A percentile compares a stretch with the other conserved stretches of the same genome.
phyloP scores from a whole-genome alignment of 35 echinoderm and acorn worm genomes.

The Chiridota heheva region DNA sequence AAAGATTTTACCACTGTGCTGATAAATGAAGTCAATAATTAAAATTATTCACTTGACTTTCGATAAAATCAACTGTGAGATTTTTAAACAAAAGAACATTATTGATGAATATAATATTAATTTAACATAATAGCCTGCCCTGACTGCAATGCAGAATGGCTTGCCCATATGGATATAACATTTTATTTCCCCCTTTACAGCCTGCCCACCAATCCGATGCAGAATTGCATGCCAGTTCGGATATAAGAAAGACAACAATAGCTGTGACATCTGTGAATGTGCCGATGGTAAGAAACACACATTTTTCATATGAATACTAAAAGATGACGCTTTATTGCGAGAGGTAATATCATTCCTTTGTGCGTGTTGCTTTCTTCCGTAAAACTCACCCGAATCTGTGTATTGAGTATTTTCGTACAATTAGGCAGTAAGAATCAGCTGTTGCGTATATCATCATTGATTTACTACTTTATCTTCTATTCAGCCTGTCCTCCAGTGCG shows the following conservation, averaged over 20 bases:
- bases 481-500: slow-evolving; percentile 16
- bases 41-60: too few species aligned
- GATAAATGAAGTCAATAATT: slow-evolving; percentile 47
- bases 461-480: background rate
- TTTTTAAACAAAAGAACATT: background rate
- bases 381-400: background rate
- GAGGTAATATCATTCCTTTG: slow-evolving; percentile 10
- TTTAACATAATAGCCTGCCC: background rate
- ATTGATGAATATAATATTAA: background rate
- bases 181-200: background rate
- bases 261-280: slow-evolving; percentile 47
- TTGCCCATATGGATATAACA: background rate
- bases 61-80: too few species aligned
- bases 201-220: slow-evolving; percentile 40
- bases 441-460: background rate
- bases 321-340: background rate
- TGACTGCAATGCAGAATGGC: background rate
- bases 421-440: background rate
- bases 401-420: too few species aligned
- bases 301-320: background rate
- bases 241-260: slow-evolving; percentile 43
- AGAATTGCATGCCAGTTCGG: slow-evolving; percentile 51
- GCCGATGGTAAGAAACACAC: background rate
- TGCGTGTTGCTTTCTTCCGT: slow-evolving; percentile 19
- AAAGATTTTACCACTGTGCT: background rate